Evolutionary conservation across 1,140 invertebrate species (phyloP), one percentile per base, ranked within the genome.

Genomic region (Atta cephalotes): DNA sequence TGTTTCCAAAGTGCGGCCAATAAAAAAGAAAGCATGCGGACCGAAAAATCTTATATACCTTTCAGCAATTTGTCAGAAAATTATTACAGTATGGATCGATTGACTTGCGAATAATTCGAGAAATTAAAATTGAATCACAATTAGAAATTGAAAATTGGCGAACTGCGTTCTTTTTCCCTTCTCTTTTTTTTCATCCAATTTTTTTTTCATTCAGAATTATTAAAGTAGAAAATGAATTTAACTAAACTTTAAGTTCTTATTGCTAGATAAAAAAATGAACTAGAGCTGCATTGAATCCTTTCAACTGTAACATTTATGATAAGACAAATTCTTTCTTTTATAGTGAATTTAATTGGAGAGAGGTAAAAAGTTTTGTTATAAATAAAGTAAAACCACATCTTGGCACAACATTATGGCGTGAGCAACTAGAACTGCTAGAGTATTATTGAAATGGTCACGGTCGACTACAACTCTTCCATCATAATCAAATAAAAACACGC

Each of bases 31-130:
- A 12, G 18, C 51, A 18, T 31, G 28, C 21, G 14, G 0, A 0
- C 25, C 53, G 66, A 82, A 72, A 82, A 72, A 74, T 45, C 25
- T 31, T 25, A 45, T 3, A 3, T 82, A 74, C 56, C 56, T 39
- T 39, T 82, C 80, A 10, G 56, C 21, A 6, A 82, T 53, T 81
- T 45, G 63, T 70, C 78, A 62, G 21, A 82, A 25, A 72, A 72
- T 82, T 74, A 82, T 82, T 72, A 60, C 39, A 31, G 14, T 10
- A n/a, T 49, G 51, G 51, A 82, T 82, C 60, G 65, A 71, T 72
- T 9, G 6, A 81, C 21, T 35, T n/a, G 53, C 14, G 53, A 82
- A 72, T 49, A 60, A 60, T 31, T 70, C 6, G 21, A 71, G 9
- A 25, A 6, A 62, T 25, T 31, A 21, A 21, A 45, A 65, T 28